These are phyloP conservation scores for Euglossa dilemma DNA, from an alignment of 1,140 invertebrate genomes.

Conservation along the genomic window DNA sequence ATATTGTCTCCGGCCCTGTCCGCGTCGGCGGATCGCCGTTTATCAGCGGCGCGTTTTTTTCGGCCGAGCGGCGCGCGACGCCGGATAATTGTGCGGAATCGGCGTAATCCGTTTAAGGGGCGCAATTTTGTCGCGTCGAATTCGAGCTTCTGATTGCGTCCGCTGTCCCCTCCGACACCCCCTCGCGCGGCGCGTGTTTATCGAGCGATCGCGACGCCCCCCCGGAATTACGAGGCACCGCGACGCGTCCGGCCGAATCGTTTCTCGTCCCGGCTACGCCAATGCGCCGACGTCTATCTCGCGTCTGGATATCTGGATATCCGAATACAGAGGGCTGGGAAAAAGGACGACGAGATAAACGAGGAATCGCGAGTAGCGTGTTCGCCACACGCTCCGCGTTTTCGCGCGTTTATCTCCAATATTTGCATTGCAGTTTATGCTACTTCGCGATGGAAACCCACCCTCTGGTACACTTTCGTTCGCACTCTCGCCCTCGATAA, in stretches of 20 bases:
- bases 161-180: background rate
- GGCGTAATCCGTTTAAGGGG: conserved; percentile 34
- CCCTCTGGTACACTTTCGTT: background rate
- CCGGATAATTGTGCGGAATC: conserved; percentile 28
- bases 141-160: conserved; percentile 7
- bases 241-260: background rate
- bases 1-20: background rate
- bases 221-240: background rate
- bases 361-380: background rate
- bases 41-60: conserved; percentile 16
- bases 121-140: conserved; percentile 32
- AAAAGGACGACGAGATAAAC: background rate
- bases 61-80: conserved; percentile 8
- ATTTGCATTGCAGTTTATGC: conserved; percentile 32
- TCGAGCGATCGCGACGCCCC: background rate
- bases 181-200: conserved; percentile 10
- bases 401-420: conserved; percentile 28
- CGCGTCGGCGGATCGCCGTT: background rate
- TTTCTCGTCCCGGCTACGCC: background rate
- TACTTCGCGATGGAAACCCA: conserved; percentile 9
- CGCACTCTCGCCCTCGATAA: conserved; percentile 8
- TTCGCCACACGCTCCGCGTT: conserved; percentile 5
- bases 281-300: no score
- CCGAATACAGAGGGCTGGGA: no score
- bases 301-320: no score